Evolutionary conservation across 2,797 vertebrate species (phyloP), one percentile per base, ranked within the genome.

Genomic region (Mormyrus hasselquistii): DNA sequence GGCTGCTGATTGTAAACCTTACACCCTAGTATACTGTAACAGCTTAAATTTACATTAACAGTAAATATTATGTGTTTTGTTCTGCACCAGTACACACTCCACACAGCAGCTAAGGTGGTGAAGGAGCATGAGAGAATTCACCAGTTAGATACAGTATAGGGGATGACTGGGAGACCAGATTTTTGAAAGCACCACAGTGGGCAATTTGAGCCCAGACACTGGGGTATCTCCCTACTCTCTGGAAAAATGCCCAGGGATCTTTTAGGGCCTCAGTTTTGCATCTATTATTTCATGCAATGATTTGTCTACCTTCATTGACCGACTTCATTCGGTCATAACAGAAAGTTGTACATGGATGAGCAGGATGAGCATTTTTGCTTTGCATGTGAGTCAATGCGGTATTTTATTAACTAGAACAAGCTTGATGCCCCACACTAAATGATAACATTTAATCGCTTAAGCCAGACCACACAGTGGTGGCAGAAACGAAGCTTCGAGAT

Each of bases 361-460:
- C 7, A 22, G 44, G 41, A n/a, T 47, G 19, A 19, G 5, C 16
- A 47, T 82, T 47, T 47, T 47, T 47, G 38, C 41, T 44, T 22
- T 47, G 41, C 76, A 9, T n/a, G 22, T 29, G 25, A 38, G 49
- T 38, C 25, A 86, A 86, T 86, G 22, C 14, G 29, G 8, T 53
- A 55, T 38, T 86, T 29, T 55, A 29, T 86, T 34, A 86, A 55
- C 49, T 53, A 38, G 49, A 34, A 19, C 84, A 86, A 55, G 49
- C 50, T 55, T 55, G 19, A 86, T 55, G 50, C 14, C 50, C 50
- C 50, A 55, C 49, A 29, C 12, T 29, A 38, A 86, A 86, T 55
- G 84, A 86, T 19, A 55, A n/a, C 76, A 82, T 47, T 79, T 79
- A 44, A 79, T 79, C 73, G 6, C 16, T 79, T 82, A 82, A 82